Evolutionary conservation across 2,797 vertebrate genomes (phyloP), one percentile per base, ranked within the genome.

Genomic region (Distichodus sexfasciatus): DNA sequence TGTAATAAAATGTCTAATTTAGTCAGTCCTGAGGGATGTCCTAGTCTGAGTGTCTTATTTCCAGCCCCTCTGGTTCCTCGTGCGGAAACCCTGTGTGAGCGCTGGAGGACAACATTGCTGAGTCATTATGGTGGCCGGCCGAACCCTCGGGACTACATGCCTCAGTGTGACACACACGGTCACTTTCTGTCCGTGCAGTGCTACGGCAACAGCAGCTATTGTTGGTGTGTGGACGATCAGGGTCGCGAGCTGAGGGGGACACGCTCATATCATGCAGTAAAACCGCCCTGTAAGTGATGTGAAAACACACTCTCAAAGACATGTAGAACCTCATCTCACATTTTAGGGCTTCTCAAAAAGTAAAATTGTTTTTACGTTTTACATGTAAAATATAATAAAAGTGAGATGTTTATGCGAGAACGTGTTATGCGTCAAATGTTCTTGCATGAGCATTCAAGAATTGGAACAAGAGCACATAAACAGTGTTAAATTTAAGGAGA

Each of bases 231-330:
- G 57, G 67, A 71, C 28, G 73, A 76, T 60, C 87, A 90, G 0
- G 91, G 91, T 71, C 72, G 87, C 48, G 91, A 93, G 79, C 76
- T 92, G 59, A 81, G 82, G 6, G 92, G 91, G 14, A 91, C 91
- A 0, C 82, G 90, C 67, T 91, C 90, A 0, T 82, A 91, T 53
- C 84, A 89, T 0, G 87, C 87, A 61, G 79, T 50, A 76, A 77
- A 78, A 4, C 91, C 92, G 0, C 85, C 89, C 0, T 93, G 92
- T 94, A 87, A 92, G 91, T 78, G 7, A 1, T 0, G 1, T n/a
- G 38, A 33, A 57, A 28, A 36, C 11, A n/a, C 9, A 17, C 3
- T 15, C 10, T 44, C 41, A 44, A 3, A 5, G 7, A 6, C 10
- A 41, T 3, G 3, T 40, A 15, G 14, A 41, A n/a, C 3, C 31